Evolutionary conservation across 1,140 invertebrate species (phyloP).

Genomic region (Brachionus angularis): DNA sequence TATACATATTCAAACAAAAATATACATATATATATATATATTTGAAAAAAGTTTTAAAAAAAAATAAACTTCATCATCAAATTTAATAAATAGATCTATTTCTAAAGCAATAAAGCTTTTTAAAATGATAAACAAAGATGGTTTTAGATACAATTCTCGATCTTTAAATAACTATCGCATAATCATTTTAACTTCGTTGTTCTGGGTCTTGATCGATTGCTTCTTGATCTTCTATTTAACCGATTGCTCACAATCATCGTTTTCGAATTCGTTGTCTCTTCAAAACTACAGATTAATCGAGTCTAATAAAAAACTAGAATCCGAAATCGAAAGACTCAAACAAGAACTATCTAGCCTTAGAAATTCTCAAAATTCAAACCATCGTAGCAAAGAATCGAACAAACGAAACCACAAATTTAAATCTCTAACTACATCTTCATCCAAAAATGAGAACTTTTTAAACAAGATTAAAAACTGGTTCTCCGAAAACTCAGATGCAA

Average conservation of each 20-base stretch:
- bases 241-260: slow-evolving; percentile 25
- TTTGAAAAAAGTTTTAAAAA: too few relatives aligned
- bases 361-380: background rate
- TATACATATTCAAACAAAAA: too few relatives aligned
- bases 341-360: background rate
- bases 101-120: too few relatives aligned
- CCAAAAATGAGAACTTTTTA: slow-evolving; percentile 8
- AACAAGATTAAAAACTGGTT: slow-evolving; percentile 33
- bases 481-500: background rate
- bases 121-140: slow-evolving; percentile 24
- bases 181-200: slow-evolving; percentile 28
- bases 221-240: slow-evolving; percentile 36
- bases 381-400: background rate
- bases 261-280: background rate
- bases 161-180: slow-evolving; percentile 21
- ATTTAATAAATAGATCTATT: too few relatives aligned
- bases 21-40: too few relatives aligned
- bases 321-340: background rate
- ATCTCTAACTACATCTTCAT: background rate
- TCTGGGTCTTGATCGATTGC: slow-evolving; percentile 30
- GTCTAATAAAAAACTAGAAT: background rate
- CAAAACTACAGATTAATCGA: slow-evolving; percentile 4
- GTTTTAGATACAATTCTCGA: slow-evolving; percentile 10
- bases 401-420: background rate
- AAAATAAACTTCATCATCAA: too few relatives aligned